A percentile compares a stretch with the other conserved stretches of the same genome.
phyloP scores from a whole-genome alignment of 2,888 invertebrate species.

The Apamea sordens region DNA sequence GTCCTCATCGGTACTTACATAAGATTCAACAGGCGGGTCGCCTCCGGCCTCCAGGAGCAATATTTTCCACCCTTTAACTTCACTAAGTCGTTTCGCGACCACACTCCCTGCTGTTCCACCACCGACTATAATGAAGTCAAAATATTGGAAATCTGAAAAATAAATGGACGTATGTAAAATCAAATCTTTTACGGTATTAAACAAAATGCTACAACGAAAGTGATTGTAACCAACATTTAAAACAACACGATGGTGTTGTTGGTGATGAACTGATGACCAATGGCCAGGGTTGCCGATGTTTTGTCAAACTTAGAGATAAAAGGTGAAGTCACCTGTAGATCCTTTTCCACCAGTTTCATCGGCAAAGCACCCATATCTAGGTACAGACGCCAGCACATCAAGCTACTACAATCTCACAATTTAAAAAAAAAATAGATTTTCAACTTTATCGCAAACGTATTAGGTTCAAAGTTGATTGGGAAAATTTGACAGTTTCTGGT shows the following conservation, averaged over 20 bases:
- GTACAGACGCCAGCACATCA: too few relatives aligned
- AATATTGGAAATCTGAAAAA: conserved; percentile 66
- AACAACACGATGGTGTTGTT: too few relatives aligned
- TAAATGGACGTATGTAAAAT: neutral
- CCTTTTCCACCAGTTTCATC: too few relatives aligned
- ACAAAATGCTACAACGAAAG: too few relatives aligned
- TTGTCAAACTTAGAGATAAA: neutral
- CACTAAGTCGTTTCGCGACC: conserved; percentile 90
- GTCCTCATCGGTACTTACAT: conserved; percentile 68
- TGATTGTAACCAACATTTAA: too few relatives aligned
- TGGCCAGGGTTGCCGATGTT: neutral
- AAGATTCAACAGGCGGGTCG: conserved; percentile 65
- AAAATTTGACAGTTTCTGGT: too few relatives aligned
- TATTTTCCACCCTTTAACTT: conserved; percentile 69
- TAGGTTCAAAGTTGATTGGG: too few relatives aligned
- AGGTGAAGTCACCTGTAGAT: neutral
- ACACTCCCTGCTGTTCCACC: conserved; percentile 91
- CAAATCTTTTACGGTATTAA: neutral
- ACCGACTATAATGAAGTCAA: conserved; percentile 90
- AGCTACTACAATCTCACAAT: too few relatives aligned
- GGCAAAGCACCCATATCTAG: too few relatives aligned
- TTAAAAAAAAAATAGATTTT: too few relatives aligned
- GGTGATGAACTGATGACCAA: too few relatives aligned
- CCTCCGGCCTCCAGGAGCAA: conserved; percentile 68
- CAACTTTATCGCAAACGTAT: too few relatives aligned